Evolutionary conservation across 1,140 invertebrate species (phyloP), one percentile per base, ranked within the genome.

Genomic region (Cataglyphis hispanica): DNA sequence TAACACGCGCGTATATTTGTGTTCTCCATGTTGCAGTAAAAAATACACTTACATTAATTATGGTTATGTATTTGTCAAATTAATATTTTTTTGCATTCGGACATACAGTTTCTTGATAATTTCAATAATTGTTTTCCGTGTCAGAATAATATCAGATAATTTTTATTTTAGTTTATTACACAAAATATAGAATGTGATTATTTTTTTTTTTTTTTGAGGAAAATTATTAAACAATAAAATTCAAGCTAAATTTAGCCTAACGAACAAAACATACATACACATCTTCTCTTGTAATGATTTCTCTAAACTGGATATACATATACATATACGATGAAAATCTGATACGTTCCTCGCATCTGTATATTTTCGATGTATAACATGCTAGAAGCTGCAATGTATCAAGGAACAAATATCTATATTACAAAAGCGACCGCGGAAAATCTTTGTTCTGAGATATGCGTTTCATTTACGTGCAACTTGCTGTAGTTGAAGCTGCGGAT

Each of bases 391-490:
- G 31, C 78, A 31, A 50, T 50, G 19, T 40, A 58, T 0, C 53
- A 46, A 72, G 67, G 27, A 83, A 74, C 78, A 83, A 83, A 72
- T 74, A 60, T 83, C 78, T 83, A 43, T 60, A 46, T 72, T 72
- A 81, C 66, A 60, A 83, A 83, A 53, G 78, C 78, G 37, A 83
- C 67, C 50, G 78, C 56, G 78, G 67, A 34, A 74, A 83, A 83
- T 60, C 78, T 74, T 72, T 74, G 78, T 58, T 61, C 67, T 46
- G 27, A 83, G 67, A 83, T 72, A 83, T 83, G 78, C 78, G 67
- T 83, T 83, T 83, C 78, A 83, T 83, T 83, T 83, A 72, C 78
- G 78, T 81, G 34, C 34, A 83, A 46, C 67, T 74, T 83, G 66
- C 67, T 46, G 27, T 69, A 61, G 37, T 74, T 83, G 78, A 61